Percentiles rank a stretch among this genome's conserved stretches.
Evolutionary conservation across 2,797 vertebrate genomes (phyloP).

Genomic region (Aldrovandia affinis): DNA sequence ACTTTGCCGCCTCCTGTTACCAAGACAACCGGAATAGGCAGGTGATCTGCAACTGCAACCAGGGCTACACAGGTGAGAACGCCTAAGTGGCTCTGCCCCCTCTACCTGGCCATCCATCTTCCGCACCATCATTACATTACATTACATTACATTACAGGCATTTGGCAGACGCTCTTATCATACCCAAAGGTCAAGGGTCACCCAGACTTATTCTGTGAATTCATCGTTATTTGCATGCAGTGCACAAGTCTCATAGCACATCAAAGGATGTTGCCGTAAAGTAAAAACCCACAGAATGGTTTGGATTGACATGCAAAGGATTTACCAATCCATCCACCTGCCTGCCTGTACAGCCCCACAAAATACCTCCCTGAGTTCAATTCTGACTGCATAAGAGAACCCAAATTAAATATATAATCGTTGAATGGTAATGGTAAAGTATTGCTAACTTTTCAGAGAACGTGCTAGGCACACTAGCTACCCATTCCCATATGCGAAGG

Average conservation of each 20-base stretch:
- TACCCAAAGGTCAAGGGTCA: too few species aligned
- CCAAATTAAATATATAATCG: background rate
- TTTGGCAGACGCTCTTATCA: too few species aligned
- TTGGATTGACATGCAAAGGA: background rate
- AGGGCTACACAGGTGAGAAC: slow-evolving; percentile 88
- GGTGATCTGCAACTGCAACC: slow-evolving; percentile 89
- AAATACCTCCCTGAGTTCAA: background rate
- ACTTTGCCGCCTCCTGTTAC: slow-evolving; percentile 92
- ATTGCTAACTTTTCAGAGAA: background rate
- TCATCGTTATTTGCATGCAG: background rate
- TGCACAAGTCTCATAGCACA: background rate
- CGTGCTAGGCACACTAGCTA: background rate
- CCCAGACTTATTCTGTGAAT: background rate
- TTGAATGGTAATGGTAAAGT: background rate
- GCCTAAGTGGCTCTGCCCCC: background rate
- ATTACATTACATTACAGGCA: too few species aligned
- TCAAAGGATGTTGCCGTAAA: background rate
- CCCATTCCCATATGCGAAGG: background rate
- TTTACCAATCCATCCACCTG: background rate
- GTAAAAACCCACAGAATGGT: background rate
- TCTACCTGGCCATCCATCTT: background rate
- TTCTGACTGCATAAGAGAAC: background rate
- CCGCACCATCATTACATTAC: too few species aligned
- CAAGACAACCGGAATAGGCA: slow-evolving; percentile 85
- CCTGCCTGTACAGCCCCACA: background rate